Base-by-base conservation (phyloP, 2,113 vertebrate species). In the Dicentrarchus labrax region DNA sequence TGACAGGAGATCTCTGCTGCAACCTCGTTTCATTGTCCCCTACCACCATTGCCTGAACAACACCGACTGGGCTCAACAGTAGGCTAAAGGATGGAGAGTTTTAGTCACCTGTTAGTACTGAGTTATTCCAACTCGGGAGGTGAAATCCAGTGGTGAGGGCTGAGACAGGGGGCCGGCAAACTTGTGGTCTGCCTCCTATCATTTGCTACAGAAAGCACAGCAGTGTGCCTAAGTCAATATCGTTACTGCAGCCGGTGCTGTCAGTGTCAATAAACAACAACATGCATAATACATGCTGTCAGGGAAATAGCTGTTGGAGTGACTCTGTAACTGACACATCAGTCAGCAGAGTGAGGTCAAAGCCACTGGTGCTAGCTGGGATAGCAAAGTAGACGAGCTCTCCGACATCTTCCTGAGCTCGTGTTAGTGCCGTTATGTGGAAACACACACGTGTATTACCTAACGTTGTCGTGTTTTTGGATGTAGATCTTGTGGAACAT, bases 401-500 rank as follows among this genome's bases (percentile, higher is more conserved):
- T 41, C 67, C 8, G 8, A 3, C 54, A 45, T 65, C 36, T 19
- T 66, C 72, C 53, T 71, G 6, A 21, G 45, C 6, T 17, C 48
- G 41, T 47, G 39, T 72, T 10, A 45, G 51, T 36, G 54, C n/a
- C 47, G 54, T 72, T 15, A 15, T 66, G 47, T 24, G 13, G 41
- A 30, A 53, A 67, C 19, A 19, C 30, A 48, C 66, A 8, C 15
- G 19, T 50, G 51, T 50, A 13, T 91, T 95, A 98, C 98, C 98
- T 99, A 92, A 99, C 98, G 0, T 99, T 99, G 93, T 99, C 98
- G 1, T 99, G 98, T 90, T 99, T 99, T 95, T 99, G 98, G 91
- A 99, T 99, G 95, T 99, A 99, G 94, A 99, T 99, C 95, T 98
- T 99, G 92, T 99, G 98, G 93, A 99, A 99, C 98, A 99, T 99